A percentile compares a stretch with the other conserved stretches of the same genome.
These are phyloP conservation scores for Pantelozetes paolii DNA, from an alignment of 2,888 invertebrate species.

Conservation along the genomic window DNA sequence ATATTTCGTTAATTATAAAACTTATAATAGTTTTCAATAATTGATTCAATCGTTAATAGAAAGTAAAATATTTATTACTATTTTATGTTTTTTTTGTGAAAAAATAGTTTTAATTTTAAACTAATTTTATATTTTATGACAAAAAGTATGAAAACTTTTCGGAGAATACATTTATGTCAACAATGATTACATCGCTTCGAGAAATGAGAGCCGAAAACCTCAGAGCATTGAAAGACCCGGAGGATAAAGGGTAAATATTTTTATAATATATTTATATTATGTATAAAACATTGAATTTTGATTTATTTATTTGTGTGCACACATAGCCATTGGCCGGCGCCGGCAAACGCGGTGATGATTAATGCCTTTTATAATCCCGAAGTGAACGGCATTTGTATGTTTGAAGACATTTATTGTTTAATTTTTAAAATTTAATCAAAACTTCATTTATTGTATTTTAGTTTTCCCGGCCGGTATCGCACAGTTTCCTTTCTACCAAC, in stretches of 20 bases:
- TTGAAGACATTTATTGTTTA: background rate
- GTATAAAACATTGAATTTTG: background rate
- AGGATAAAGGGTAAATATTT: background rate
- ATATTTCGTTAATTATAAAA: too few relatives aligned
- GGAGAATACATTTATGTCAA: background rate
- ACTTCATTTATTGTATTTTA: background rate
- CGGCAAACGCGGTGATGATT: background rate
- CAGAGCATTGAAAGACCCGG: background rate
- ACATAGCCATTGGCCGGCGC: conserved; percentile 22
- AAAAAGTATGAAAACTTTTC: background rate
- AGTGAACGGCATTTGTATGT: conserved; percentile 27
- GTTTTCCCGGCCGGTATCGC: conserved; percentile 37
- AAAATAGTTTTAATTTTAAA: background rate
- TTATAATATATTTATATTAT: background rate
- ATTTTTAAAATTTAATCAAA: too few relatives aligned
- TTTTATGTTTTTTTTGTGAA: too few relatives aligned
- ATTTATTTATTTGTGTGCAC: too few relatives aligned
- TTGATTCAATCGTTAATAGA: too few relatives aligned
- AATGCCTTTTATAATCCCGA: conserved; percentile 22
- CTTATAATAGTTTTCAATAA: too few relatives aligned
- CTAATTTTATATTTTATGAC: background rate
- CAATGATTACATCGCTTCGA: background rate
- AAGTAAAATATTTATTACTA: background rate
- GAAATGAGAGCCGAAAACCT: background rate
- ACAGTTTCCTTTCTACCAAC: conserved; percentile 36